Base-by-base conservation (phyloP, 2,888 invertebrate genomes). In the Hemicrepidius hirtus region DNA sequence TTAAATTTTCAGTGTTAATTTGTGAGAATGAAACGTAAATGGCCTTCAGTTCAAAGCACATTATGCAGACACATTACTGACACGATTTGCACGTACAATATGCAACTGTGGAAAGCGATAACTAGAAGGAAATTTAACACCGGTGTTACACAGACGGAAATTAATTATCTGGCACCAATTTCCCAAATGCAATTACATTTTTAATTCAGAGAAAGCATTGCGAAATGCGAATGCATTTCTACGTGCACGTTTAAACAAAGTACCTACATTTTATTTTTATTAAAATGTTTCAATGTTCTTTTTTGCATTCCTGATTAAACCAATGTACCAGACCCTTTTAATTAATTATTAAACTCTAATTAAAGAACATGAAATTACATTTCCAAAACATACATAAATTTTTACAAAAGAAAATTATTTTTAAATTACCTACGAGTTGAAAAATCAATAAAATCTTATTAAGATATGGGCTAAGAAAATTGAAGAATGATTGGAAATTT, bases 401-500 rank as follows among this genome's bases (percentile, higher is more conserved):
- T n/a, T n/a, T n/a, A n/a, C n/a, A n/a, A n/a, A n/a, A n/a, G n/a
- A n/a, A n/a, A n/a, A n/a, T n/a, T n/a, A n/a, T n/a, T n/a, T n/a
- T n/a, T n/a, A n/a, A n/a, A n/a, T n/a, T n/a, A n/a, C n/a, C n/a
- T n/a, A n/a, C n/a, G n/a, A 16, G 1, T 37, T 40, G 7, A n/a
- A 35, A 4, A 13, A 35, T 37, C 57, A 16, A 32, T 24, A 16
- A 16, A 57, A 32, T n/a, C 21, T 41, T 41, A 60, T 60, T 60
- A 60, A 24, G 35, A 18, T n/a, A 10, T 6, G 59, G 37, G 21
- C 64, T 20, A 64, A 35, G 64, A 50, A 20, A 50, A 35, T 50
- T 64, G 28, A 37, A 35, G 49, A 64, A 50, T 40, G 46, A 66
- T 53, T 44, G 66, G 40, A 28, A 62, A 68, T 68, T 68, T 68